These are phyloP conservation scores for Mastomys coucha DNA, from an alignment of 2,113 vertebrate genomes.

Conservation along the genomic window DNA sequence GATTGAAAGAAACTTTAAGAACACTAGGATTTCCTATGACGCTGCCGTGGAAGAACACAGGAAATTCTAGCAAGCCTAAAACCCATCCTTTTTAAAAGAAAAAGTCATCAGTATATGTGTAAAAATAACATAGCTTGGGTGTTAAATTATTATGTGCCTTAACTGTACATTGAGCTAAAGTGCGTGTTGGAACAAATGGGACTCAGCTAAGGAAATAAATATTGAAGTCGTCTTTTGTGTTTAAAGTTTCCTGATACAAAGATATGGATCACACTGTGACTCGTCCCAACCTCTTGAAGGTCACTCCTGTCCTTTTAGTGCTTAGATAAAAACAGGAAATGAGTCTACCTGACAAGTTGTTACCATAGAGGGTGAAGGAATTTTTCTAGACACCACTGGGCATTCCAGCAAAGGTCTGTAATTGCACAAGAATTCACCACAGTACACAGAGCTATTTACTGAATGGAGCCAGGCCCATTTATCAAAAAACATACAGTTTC, in stretches of 20 bases:
- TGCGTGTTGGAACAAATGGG: conserved; percentile 48
- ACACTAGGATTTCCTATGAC: conserved; percentile 89
- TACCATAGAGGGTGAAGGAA: conserved; percentile 80
- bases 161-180: conserved; percentile 38
- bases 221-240: conserved; percentile 59
- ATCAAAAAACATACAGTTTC: conserved; percentile 62
- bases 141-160: conserved; percentile 53
- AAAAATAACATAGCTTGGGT: conserved; percentile 43
- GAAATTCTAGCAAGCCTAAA: conserved; percentile 80
- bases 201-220: conserved; percentile 61
- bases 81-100: conserved; percentile 66
- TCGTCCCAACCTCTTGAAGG: conserved; percentile 63
- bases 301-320: conserved; percentile 63
- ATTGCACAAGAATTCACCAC: conserved; percentile 75
- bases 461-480: conserved; percentile 59
- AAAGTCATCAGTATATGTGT: conserved; percentile 58
- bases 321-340: conserved; percentile 84
- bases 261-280: conserved; percentile 41
- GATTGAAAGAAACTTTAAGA: conserved; percentile 88
- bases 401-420: conserved; percentile 76
- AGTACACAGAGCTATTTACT: conserved; percentile 65
- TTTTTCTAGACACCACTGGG: conserved; percentile 71
- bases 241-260: conserved; percentile 53
- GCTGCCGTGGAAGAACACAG: conserved; percentile 85
- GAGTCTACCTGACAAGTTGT: conserved; percentile 80